phyloP scores from a whole-genome alignment of 1,140 invertebrate species.

The Leptopilina boulardi region DNA sequence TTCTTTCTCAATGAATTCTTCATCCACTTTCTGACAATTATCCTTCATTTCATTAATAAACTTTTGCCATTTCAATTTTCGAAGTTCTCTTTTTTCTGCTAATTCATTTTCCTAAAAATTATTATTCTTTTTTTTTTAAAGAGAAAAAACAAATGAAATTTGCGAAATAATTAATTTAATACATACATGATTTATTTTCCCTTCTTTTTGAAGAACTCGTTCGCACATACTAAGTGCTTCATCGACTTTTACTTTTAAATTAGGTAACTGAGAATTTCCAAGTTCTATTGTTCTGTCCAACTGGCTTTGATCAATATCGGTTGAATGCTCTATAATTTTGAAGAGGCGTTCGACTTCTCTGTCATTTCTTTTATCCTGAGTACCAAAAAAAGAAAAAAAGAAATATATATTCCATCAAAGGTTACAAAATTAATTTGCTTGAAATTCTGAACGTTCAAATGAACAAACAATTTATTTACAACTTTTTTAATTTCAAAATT shows the following conservation, averaged over 20 bases:
- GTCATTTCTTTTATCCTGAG: slow-evolving; percentile 85
- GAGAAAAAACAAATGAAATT: slow-evolving; percentile 41
- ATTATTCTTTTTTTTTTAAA: slow-evolving; percentile 30
- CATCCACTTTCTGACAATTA: slow-evolving; percentile 84
- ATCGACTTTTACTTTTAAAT: slow-evolving; percentile 81
- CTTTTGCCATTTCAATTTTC: slow-evolving; percentile 82
- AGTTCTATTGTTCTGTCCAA: slow-evolving; percentile 79
- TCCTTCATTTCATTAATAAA: slow-evolving; percentile 87
- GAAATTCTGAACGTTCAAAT: no score
- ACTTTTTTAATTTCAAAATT: no score
- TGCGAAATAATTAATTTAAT: slow-evolving; percentile 55
- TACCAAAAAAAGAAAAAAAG: slow-evolving; percentile 54
- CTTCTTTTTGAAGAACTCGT: slow-evolving; percentile 76
- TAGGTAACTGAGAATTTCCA: slow-evolving; percentile 79
- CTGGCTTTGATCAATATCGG: slow-evolving; percentile 85
- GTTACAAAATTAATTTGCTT: not conserved
- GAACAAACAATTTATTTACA: no score
- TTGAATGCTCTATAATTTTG: slow-evolving; percentile 84
- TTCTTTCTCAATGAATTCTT: slow-evolving; percentile 87
- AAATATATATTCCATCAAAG: slow-evolving; percentile 32
- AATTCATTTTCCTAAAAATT: slow-evolving; percentile 76
- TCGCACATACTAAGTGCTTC: slow-evolving; percentile 81
- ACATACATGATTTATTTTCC: slow-evolving; percentile 75
- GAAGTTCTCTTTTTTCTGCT: slow-evolving; percentile 77
- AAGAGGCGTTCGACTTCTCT: slow-evolving; percentile 88